A percentile compares a stretch with the other conserved stretches of the same genome.
phyloP scores from a whole-genome alignment of 2,797 vertebrate species.

The Chaetodon trifasciatus region DNA sequence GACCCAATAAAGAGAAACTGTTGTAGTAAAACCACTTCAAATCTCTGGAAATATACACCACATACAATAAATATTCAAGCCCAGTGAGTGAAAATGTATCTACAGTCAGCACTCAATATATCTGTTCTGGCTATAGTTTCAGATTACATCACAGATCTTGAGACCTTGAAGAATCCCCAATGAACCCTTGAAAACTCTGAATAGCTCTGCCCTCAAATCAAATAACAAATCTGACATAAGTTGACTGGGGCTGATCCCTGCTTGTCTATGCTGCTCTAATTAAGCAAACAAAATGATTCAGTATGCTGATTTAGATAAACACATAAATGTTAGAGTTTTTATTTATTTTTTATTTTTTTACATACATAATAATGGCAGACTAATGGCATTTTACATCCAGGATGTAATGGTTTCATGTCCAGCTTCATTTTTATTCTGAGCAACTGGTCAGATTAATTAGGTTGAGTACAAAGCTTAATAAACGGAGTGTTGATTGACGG shows the following conservation, averaged over 20 bases:
- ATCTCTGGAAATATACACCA: neutral
- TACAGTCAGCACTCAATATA: neutral
- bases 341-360: neutral
- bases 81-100: neutral
- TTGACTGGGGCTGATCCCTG: slow-evolving; percentile 5
- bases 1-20: neutral
- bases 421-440: slow-evolving; percentile 44
- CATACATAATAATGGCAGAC: neutral
- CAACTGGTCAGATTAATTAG: slow-evolving; percentile 65
- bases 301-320: slow-evolving; percentile 8
- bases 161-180: slow-evolving; percentile 42
- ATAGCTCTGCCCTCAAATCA: slow-evolving; percentile 39
- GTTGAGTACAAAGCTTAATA: slow-evolving; percentile 51
- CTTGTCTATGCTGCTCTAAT: slow-evolving; percentile 36
- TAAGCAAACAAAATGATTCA: slow-evolving; percentile 32
- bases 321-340: neutral
- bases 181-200: slow-evolving; percentile 38
- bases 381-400: slow-evolving; percentile 1
- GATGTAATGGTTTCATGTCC: slow-evolving; percentile 31
- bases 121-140: slow-evolving; percentile 1
- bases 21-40: neutral
- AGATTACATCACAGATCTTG: slow-evolving; percentile 29
- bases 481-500: slow-evolving; percentile 60
- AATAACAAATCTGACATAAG: slow-evolving; percentile 39
- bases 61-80: neutral